Base-by-base conservation (phyloP, 2,113 vertebrate genomes). In the Syngnathus floridae region DNA sequence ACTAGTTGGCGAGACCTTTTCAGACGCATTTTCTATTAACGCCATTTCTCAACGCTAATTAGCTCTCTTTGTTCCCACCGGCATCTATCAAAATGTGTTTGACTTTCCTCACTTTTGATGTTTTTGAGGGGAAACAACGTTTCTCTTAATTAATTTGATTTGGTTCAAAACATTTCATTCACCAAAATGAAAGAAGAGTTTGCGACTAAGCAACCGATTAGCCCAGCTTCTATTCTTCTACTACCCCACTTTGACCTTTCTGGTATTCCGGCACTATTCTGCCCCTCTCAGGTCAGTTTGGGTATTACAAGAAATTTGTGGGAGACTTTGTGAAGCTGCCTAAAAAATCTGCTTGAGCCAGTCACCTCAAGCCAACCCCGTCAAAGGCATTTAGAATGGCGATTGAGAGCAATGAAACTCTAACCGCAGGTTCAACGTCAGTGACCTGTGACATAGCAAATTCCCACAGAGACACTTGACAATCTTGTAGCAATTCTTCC, bases 1-100 rank as follows among this genome's bases (percentile, higher is more conserved):
- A 84, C 76, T 80, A 78, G 83, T 88, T 86, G 84, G 40, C n/a
- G 31, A 78, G 71, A 71, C 75, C 67, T 82, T 84, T 84, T 78
- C 73, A 78, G 75, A 79, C 78, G 85, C 77, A 77, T 82, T 73
- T 67, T 69, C 36, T 67, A 52, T 22, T 7, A 55, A 55, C 26
- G 14, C 12, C 2, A 41, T 41, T 60, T 60, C 35, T n/a, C 17
- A 35, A 58, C 3, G 37, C 16, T 37, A 37, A 58, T 37, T 19
- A 58, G 36, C 56, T 11, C 16, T 38, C 60, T 46, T 41, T 31
- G 68, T 71, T 67, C 56, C 66, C 64, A 69, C 72, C 67, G 70
- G 65, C 19, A 51, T 51, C 8, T 51, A 8, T n/a, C 21, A 10
- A 51, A 51, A 51, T 21, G 48, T 9, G 7, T 51, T 51, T 19